Base-by-base conservation (phyloP, 37 sponge, comb jelly and placozoan species). In the Hormiphora californensis region DNA sequence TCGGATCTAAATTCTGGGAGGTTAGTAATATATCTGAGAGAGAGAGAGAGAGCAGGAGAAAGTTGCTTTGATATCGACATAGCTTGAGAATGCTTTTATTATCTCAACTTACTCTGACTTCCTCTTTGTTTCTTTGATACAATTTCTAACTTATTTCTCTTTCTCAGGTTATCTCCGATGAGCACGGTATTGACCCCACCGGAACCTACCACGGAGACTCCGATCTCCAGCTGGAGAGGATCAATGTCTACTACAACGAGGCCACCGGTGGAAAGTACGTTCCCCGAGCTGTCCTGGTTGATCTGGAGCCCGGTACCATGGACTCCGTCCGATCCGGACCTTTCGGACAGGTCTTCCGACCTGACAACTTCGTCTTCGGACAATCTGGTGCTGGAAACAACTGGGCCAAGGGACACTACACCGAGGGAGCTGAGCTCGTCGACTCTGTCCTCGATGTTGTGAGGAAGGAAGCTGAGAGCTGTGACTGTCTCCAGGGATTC, bases 361-460 rank as follows among this genome's bases (percentile, higher is more conserved):
- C 99, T 8, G 99, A 98, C 89, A 98, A 98, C 92, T 98, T 98
- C 89, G 95, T 98, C 11, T 98, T 98, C 87, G 99, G 99, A 89
- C 95, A 94, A 54, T 93, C 93, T 69, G 95, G 95, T 63, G 95
- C 95, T 38, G 98, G 98, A 46, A 93, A 94, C 89, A 98, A 98
- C 92, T 98, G 95, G 95, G 95, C 99, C 41, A 95, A 98, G 89
- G 99, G 99, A 36, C 92, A 92, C 65, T 92, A 92, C 88, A 92
- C 92, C 3, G 92, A 92, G 54, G 92, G 92, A 17, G 92, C 89
- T 9, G 99, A 98, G 81, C 81, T 98, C 32, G 99, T 98, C 7
- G 99, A 98, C 90, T 94, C 99, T 32, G 99, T 98, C 63, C 89
- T 98, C 32, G 99, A 98, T 86, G 94, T 94, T 0, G 99, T 98